Evolutionary conservation across 2,888 invertebrate species (phyloP).

Genomic region (Congeria kusceri): DNA sequence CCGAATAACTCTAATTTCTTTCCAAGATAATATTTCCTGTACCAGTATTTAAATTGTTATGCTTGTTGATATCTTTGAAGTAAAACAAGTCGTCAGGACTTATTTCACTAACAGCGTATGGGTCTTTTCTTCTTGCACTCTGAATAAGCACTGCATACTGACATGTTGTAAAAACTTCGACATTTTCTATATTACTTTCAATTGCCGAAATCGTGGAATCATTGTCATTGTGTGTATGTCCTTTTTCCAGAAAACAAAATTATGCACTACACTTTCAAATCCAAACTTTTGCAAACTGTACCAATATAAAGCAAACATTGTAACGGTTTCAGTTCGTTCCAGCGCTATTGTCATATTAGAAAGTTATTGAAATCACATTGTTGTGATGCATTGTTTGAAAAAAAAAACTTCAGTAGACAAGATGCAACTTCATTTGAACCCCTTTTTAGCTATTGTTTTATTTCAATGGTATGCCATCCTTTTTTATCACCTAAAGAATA

Average conservation of each 20-base stretch:
- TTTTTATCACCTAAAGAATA: constrained; percentile 24
- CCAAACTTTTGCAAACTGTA: constrained; percentile 3
- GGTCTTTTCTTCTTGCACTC: too few relatives aligned
- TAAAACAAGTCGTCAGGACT: too few relatives aligned
- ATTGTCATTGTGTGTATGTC: constrained; percentile 9
- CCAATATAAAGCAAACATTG: not conserved
- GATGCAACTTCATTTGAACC: constrained; percentile 41
- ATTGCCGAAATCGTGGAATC: too few relatives aligned
- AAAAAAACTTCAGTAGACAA: constrained; percentile 23
- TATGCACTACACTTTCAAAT: not conserved
- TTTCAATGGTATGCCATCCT: constrained; percentile 28
- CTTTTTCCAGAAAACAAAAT: constrained; percentile 4
- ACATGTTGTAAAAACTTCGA: too few relatives aligned
- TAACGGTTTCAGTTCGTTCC: not conserved
- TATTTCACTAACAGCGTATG: too few relatives aligned
- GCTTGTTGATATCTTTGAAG: too few relatives aligned
- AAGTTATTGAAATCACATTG: constrained; percentile 8
- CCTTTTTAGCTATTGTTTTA: constrained; percentile 26
- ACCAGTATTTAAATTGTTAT: too few relatives aligned
- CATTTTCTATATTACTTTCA: too few relatives aligned
- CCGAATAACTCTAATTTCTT: too few relatives aligned
- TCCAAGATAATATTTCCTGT: too few relatives aligned
- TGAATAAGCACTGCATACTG: too few relatives aligned
- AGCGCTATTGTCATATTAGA: constrained; percentile 16
- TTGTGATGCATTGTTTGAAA: constrained; percentile 21